Percentiles rank a stretch among this genome's conserved stretches.
Evolutionary conservation across 2,797 vertebrate species (phyloP).

Genomic region (Diceros bicornis): DNA sequence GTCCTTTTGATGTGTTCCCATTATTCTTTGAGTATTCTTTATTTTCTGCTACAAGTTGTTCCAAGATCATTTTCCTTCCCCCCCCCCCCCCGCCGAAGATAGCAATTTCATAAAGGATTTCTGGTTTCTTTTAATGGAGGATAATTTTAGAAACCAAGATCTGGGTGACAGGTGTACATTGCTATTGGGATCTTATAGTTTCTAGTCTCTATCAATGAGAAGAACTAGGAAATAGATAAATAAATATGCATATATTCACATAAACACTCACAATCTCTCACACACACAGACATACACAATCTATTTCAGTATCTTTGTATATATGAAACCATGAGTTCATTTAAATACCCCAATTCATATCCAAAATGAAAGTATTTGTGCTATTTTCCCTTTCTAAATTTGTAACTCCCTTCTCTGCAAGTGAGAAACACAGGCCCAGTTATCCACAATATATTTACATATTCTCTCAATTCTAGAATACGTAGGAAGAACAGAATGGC

Average conservation of each 20-base stretch:
- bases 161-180: neutral
- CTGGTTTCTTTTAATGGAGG: neutral
- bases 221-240: neutral
- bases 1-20: no score
- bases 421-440: neutral
- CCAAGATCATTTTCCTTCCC: neutral
- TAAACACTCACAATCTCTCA: neutral
- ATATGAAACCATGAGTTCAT: neutral
- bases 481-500: neutral
- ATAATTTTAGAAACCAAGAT: neutral
- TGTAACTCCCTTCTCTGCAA: neutral
- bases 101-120: neutral
- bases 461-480: neutral
- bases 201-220: neutral
- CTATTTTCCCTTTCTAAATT: neutral
- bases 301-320: neutral
- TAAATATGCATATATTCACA: neutral
- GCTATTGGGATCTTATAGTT: neutral
- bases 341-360: neutral
- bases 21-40: neutral
- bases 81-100: neutral
- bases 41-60: neutral
- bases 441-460: neutral
- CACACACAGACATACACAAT: neutral
- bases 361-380: neutral